Evolutionary conservation across 2,113 vertebrate genomes (phyloP).

Genomic region (Myocastor coypus): DNA sequence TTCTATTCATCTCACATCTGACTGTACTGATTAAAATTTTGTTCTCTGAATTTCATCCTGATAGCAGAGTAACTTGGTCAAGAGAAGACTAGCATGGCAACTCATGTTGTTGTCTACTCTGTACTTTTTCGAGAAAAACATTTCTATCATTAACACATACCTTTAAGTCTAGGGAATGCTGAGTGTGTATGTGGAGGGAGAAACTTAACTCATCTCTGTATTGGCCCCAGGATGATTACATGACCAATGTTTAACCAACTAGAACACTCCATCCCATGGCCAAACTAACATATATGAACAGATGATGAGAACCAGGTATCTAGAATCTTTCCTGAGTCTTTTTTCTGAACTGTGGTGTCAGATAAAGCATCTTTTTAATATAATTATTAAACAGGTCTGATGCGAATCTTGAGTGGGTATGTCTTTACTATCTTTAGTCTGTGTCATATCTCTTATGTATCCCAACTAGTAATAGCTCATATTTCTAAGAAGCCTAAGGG

Average conservation of each 20-base stretch:
- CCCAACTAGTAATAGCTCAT: not conserved
- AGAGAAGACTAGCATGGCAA: not conserved
- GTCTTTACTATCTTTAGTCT: not conserved
- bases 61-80: not conserved
- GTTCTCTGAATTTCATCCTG: not conserved
- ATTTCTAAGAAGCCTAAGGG: not conserved
- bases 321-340: not conserved
- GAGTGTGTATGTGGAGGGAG: not conserved
- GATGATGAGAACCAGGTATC: not conserved
- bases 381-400: conserved; percentile 5
- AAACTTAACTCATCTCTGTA: not conserved
- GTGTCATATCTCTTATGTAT: not conserved
- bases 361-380: not conserved
- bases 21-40: conserved; percentile 5
- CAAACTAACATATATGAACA: conserved; percentile 18
- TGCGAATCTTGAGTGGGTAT: not conserved
- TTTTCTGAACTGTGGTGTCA: not conserved
- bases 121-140: conserved; percentile 11
- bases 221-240: not conserved
- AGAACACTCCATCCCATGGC: not conserved
- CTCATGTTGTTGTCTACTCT: not conserved
- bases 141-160: not conserved
- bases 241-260: not conserved
- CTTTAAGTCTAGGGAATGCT: conserved; percentile 27
- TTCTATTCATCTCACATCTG: conserved; percentile 20